Evolutionary conservation across 1,140 invertebrate species (phyloP).

Genomic region (Sarcophaga peregrina): DNA sequence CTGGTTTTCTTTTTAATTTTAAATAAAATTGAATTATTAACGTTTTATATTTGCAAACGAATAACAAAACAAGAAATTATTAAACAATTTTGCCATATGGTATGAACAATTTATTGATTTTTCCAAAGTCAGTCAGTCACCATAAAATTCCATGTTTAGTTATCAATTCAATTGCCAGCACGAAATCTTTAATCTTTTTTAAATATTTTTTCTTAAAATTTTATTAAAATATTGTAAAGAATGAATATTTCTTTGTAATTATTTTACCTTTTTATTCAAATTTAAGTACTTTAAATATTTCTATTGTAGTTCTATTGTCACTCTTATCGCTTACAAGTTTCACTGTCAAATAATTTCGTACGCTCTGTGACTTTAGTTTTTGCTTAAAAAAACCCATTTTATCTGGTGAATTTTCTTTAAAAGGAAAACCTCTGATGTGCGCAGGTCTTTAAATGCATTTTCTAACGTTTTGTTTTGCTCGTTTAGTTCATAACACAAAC

Average conservation of each 20-base stretch:
- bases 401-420: background rate
- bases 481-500: background rate
- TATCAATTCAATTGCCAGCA: background rate
- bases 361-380: background rate
- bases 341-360: background rate
- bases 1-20: background rate
- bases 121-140: background rate
- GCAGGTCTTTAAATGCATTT: conserved; percentile 3
- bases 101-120: background rate
- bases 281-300: background rate
- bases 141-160: background rate
- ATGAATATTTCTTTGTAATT: background rate
- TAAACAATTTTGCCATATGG: background rate
- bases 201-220: too few species aligned
- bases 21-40: background rate
- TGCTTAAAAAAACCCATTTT: conserved; percentile 5
- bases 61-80: too few species aligned
- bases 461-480: background rate
- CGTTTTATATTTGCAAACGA: too few species aligned
- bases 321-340: background rate
- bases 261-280: background rate
- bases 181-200: too few species aligned
- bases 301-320: background rate
- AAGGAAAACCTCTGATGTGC: background rate
- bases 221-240: too few species aligned